Conservation (phyloP, 2,888 invertebrate genomes). For the Megaustenia siamemsis region DNA sequence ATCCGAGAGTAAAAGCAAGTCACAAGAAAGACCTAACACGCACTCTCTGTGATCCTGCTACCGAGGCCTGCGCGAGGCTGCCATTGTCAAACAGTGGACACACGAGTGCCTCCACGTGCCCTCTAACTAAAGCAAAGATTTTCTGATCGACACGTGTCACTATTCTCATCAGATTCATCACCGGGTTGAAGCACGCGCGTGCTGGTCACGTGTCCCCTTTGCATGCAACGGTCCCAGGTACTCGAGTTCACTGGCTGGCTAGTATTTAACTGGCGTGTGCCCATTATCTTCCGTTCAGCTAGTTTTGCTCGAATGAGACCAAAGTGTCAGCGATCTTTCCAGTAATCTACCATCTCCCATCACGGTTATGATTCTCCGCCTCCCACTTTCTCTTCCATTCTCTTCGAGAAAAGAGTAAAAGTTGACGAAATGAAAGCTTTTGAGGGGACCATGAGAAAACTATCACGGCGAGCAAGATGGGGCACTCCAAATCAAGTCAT, state of each 20-base stretch:
- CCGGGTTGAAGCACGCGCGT: conserved; percentile 9
- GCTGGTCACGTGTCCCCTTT: neutral
- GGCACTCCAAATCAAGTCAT: neutral
- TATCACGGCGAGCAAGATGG: neutral
- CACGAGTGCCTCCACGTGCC: neutral
- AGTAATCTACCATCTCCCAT: conserved; percentile 14
- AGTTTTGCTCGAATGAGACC: conserved; percentile 30
- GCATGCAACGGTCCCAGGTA: conserved; percentile 1
- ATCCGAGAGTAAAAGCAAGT: neutral
- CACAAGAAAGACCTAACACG: neutral
- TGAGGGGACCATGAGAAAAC: conserved; percentile 19
- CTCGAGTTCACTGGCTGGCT: neutral
- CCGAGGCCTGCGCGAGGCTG: neutral
- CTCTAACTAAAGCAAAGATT: conserved; percentile 29
- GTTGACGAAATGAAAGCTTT: conserved; percentile 19
- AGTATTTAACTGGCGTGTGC: conserved; percentile 25
- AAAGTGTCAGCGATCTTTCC: conserved; percentile 26
- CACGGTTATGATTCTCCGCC: conserved; percentile 3
- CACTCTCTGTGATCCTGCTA: neutral
- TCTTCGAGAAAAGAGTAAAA: too few relatives aligned
- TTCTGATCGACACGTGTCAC: conserved; percentile 7
- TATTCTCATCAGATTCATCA: conserved; percentile 23
- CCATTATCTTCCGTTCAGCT: conserved; percentile 43
- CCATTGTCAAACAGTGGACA: too few relatives aligned
- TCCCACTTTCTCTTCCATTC: neutral